A percentile compares a stretch with the other conserved stretches of the same genome.
These are phyloP conservation scores for Loris lydekkerianus DNA, from an alignment of 2,797 vertebrate species.

Conservation along the genomic window DNA sequence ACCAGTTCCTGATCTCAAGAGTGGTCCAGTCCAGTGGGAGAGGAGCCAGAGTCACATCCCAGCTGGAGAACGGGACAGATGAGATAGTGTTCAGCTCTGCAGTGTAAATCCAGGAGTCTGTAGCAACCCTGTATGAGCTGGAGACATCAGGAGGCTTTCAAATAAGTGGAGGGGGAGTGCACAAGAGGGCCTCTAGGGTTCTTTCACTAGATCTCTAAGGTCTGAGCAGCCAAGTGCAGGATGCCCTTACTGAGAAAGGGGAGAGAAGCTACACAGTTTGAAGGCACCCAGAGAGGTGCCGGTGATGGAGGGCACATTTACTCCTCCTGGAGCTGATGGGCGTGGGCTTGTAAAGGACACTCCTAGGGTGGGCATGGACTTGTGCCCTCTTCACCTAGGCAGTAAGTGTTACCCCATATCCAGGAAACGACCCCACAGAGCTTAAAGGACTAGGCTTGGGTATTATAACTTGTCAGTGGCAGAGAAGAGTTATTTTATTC, in stretches of 20 bases:
- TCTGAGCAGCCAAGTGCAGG: not conserved
- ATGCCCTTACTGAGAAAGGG: not conserved
- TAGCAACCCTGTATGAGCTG: not conserved
- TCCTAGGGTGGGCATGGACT: not conserved
- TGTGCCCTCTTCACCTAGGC: not conserved
- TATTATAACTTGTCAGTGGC: not conserved
- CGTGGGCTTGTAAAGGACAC: not conserved
- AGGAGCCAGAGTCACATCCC: not conserved
- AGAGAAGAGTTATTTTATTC: conserved; percentile 4
- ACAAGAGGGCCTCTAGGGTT: not conserved
- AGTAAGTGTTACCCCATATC: not conserved
- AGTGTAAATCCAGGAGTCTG: not conserved
- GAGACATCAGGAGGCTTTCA: not conserved
- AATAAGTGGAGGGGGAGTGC: not conserved
- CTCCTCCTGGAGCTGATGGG: not conserved
- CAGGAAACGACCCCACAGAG: not conserved
- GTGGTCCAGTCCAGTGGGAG: not conserved
- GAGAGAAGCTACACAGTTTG: not conserved
- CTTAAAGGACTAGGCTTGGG: not conserved
- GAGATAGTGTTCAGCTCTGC: not conserved
- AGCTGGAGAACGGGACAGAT: not conserved
- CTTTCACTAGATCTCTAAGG: not conserved
- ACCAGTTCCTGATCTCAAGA: not conserved
- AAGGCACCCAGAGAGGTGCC: not conserved
- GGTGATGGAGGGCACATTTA: not conserved